Evolutionary conservation across 2,113 vertebrate genomes (phyloP), one percentile per base, ranked within the genome.

Genomic region (Festucalex cinctus): DNA sequence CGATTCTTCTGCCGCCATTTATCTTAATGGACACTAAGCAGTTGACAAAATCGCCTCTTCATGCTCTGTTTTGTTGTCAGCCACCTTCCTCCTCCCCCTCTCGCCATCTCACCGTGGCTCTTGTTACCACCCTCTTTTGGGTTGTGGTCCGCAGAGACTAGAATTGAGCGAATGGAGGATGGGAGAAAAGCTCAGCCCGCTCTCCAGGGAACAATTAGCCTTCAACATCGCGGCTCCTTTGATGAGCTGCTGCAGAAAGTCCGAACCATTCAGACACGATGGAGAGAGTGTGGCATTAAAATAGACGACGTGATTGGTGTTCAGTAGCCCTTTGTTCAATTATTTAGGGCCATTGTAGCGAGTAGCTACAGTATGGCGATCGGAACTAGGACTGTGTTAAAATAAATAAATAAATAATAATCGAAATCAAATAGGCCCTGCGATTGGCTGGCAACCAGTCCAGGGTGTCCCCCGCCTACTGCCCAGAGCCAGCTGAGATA

Each of bases 121-220:
- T 65, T 53, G 51, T 63, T 66, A 59, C 63, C 67, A 20, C 58
- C n/a, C 43, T 79, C 65, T n/a, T 75, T 69, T 66, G 62, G 68
- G 71, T 68, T 68, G 68, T 39, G 66, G 72, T 76, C 63, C 63
- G 22, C 72, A 70, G 7, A 66, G 61, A 78, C 59, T 62, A 13
- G 64, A 77, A 61, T 58, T 75, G 79, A 78, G 73, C 7, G 48
- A 64, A 56, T 63, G 65, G 73, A 81, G 69, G 72, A 78, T 73
- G 71, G 77, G 64, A 72, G 77, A 53, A 49, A 57, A 65, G 79
- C 36, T 71, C 26, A 35, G 59, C 65, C 67, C 62, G 65, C 67
- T 76, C 76, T 64, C 77, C 24, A 1, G 81, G 78, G 78, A 85
- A 71, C 85, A 86, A 85, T 90, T 87, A 86, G 74, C 72, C 61